These are phyloP conservation scores for Pangasianodon hypophthalmus DNA, from an alignment of 2,113 vertebrate species.

Conservation along the genomic window DNA sequence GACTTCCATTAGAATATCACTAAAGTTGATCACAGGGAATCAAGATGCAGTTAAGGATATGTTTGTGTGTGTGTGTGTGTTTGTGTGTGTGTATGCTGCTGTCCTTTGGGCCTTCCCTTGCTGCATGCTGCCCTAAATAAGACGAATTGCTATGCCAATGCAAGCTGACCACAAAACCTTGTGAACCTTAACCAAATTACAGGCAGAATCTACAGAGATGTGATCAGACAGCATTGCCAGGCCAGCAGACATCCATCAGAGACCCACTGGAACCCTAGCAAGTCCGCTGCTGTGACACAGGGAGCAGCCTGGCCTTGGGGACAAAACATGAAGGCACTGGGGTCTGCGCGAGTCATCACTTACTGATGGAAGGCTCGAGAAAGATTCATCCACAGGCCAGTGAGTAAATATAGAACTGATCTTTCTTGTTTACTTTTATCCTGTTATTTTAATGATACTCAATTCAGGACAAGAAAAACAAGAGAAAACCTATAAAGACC, in stretches of 20 bases:
- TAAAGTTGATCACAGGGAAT: not conserved
- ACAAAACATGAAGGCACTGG: not conserved
- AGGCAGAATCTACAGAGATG: slow-evolving; percentile 33
- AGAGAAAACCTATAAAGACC: not conserved
- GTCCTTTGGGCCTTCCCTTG: slow-evolving; percentile 8
- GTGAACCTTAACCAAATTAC: slow-evolving; percentile 64
- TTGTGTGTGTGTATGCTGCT: not conserved
- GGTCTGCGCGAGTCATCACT: slow-evolving; percentile 4
- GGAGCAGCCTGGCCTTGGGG: slow-evolving; percentile 3
- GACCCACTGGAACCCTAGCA: slow-evolving; percentile 6
- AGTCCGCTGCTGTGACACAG: slow-evolving; percentile 1
- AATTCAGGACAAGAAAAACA: not conserved
- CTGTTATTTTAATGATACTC: not conserved
- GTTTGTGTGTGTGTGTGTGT: slow-evolving; percentile 17
- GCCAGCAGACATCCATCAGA: slow-evolving; percentile 3
- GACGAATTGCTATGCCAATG: slow-evolving; percentile 68
- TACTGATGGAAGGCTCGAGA: not conserved
- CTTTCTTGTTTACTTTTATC: slow-evolving; percentile 6
- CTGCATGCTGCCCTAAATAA: slow-evolving; percentile 68
- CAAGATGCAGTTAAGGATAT: not conserved
- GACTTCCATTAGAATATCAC: not conserved
- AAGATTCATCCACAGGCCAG: not conserved
- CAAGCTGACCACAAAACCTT: slow-evolving; percentile 64
- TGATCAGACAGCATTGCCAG: slow-evolving; percentile 4
- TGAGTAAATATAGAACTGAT: not conserved